Percentiles rank a stretch among this genome's conserved stretches.
phyloP scores from a whole-genome alignment of 2,888 invertebrate genomes.

The Atherix ibis region DNA sequence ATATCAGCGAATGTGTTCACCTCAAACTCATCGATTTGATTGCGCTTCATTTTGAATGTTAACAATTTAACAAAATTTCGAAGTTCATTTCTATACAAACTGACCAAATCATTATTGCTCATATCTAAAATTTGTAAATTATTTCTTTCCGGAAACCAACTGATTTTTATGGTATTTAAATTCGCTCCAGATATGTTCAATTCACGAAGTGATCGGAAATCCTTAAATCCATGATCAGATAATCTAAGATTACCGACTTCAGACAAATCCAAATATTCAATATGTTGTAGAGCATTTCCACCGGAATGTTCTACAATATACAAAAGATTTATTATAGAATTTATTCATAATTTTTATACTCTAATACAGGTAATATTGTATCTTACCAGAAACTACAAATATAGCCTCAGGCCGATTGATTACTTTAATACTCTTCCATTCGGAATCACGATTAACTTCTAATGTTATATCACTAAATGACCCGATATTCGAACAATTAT shows the following conservation, averaged over 20 bases:
- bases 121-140: conserved; percentile 20
- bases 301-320: no score
- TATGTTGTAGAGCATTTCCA: conserved; percentile 11
- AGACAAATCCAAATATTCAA: conserved; percentile 20
- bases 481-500: no score
- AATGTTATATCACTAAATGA: no score
- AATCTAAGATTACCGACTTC: conserved; percentile 16
- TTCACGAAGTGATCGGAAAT: conserved; percentile 16
- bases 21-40: conserved; percentile 16
- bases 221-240: conserved; percentile 18
- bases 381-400: no score
- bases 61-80: conserved; percentile 16
- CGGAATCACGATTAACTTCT: no score
- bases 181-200: conserved; percentile 22
- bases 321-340: no score
- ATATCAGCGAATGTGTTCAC: conserved; percentile 15
- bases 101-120: conserved; percentile 20
- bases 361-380: no score
- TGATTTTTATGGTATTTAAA: conserved; percentile 14
- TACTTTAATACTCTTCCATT: no score
- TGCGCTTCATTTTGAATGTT: conserved; percentile 22
- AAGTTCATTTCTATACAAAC: conserved; percentile 15
- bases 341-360: no score
- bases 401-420: no score
- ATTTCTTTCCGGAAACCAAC: conserved; percentile 15